phyloP scores from a whole-genome alignment of 1,140 invertebrate genomes.

The Odontomachus brunneus region DNA sequence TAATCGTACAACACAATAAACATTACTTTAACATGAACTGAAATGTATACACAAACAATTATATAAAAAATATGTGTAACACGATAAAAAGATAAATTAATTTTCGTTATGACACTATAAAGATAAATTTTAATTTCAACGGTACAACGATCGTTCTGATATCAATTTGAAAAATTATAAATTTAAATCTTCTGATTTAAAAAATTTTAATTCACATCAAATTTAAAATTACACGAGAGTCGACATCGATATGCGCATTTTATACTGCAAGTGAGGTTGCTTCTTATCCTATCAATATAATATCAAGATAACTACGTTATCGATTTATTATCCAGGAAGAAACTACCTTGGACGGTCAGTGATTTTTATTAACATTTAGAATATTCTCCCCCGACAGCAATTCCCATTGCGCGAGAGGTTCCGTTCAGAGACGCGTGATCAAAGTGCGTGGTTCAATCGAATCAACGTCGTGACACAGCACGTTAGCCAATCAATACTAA shows the following conservation, averaged over 20 bases:
- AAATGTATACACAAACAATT: neutral
- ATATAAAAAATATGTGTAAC: too few relatives aligned
- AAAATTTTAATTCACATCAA: neutral
- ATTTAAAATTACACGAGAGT: too few relatives aligned
- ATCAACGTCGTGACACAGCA: conserved; percentile 46
- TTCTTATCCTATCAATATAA: neutral
- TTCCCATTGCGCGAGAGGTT: neutral
- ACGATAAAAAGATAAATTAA: neutral
- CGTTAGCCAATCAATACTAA: conserved; percentile 43
- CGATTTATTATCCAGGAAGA: too few relatives aligned
- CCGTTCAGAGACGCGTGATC: conserved; percentile 21
- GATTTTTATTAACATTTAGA: conserved; percentile 24
- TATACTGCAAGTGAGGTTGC: neutral
- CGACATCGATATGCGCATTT: neutral
- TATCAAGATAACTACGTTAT: too few relatives aligned
- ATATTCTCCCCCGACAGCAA: conserved; percentile 11
- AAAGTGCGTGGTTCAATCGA: conserved; percentile 43
- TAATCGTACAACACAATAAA: neutral
- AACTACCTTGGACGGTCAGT: neutral
- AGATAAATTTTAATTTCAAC: neutral
- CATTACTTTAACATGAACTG: conserved; percentile 7
- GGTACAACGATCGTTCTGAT: neutral
- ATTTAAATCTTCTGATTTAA: neutral
- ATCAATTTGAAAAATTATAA: too few relatives aligned
- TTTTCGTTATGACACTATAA: neutral